A percentile compares a stretch with the other conserved stretches of the same genome.
These are phyloP conservation scores for Rhinichthys osculus DNA, from an alignment of 2,797 vertebrate species.

Conservation along the genomic window DNA sequence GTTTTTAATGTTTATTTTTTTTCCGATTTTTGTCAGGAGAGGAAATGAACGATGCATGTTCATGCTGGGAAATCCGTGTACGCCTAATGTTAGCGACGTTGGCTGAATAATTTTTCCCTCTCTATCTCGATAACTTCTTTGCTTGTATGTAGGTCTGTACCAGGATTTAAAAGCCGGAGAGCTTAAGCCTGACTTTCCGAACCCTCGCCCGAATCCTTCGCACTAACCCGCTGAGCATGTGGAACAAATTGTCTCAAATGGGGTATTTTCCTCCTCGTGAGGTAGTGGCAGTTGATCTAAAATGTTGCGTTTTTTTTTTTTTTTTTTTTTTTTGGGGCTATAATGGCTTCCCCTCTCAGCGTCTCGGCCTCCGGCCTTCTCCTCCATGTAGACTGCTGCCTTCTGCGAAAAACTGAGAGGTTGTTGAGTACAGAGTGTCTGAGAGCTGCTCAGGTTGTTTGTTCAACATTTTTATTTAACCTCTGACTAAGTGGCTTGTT, in stretches of 20 bases:
- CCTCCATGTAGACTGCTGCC: conserved; percentile 18
- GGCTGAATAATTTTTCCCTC: conserved; percentile 23
- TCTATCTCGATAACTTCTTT: conserved; percentile 64
- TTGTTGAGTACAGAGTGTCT: conserved; percentile 56
- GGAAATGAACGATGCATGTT: conserved; percentile 64
- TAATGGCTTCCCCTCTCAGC: conserved; percentile 39
- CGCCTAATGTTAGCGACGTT: conserved; percentile 14
- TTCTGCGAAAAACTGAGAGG: conserved; percentile 43
- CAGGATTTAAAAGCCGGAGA: conserved; percentile 74
- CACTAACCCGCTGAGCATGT: conserved; percentile 65
- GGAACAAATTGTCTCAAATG: conserved; percentile 65
- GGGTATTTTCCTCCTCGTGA: conserved; percentile 47
- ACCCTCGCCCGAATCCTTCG: conserved; percentile 60
- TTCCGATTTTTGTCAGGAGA: conserved; percentile 54
- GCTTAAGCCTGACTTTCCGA: conserved; percentile 68
- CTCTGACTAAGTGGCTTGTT: conserved; percentile 66
- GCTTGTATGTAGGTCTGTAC: conserved; percentile 32
- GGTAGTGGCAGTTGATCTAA: conserved; percentile 53
- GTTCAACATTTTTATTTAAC: conserved; percentile 61
- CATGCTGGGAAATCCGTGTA: neutral
- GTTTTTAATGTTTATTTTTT: conserved; percentile 70
- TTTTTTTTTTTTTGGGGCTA: conserved; percentile 1
- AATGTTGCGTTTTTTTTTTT: conserved; percentile 20
- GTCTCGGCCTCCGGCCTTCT: conserved; percentile 46
- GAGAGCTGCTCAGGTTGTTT: conserved; percentile 58